These are phyloP conservation scores for Sciurus niger DNA, from an alignment of 2,113 vertebrate genomes.

Conservation along the genomic window DNA sequence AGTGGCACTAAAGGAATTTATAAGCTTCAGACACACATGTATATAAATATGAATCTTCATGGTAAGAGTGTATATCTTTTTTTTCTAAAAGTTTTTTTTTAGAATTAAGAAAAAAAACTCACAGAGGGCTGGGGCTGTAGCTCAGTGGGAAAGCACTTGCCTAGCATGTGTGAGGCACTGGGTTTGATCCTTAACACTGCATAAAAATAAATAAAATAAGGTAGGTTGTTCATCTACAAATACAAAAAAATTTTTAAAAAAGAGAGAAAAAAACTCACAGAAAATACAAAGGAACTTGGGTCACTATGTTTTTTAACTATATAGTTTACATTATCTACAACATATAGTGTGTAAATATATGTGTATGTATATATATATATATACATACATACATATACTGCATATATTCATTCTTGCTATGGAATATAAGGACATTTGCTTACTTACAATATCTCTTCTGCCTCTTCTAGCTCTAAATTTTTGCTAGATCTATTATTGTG, in stretches of 20 bases:
- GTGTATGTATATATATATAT: not conserved
- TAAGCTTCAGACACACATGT: not conserved
- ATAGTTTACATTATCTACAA: not conserved
- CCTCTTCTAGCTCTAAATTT: not conserved
- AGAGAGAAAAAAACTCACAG: not conserved
- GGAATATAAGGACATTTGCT: slow-evolving; percentile 12
- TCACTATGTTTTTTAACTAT: not conserved
- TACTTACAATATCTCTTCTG: not conserved
- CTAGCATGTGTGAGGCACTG: too few species aligned
- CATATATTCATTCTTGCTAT: not conserved
- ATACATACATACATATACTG: not conserved
- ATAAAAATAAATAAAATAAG: too few species aligned
- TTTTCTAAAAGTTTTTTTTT: not conserved
- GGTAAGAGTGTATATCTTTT: not conserved
- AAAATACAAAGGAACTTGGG: slow-evolving; percentile 5
- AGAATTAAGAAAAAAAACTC: slow-evolving; percentile 34
- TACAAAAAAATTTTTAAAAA: too few species aligned
- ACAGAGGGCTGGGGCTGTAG: too few species aligned
- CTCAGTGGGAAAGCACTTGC: too few species aligned
- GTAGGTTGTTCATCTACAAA: too few species aligned
- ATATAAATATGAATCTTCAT: not conserved
- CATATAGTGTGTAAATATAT: not conserved
- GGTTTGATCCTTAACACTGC: too few species aligned
- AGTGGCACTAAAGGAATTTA: not conserved
- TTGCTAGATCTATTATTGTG: not conserved